phyloP scores from a whole-genome alignment of 2,888 invertebrate genomes.

The Habroteleia sp. region DNA sequence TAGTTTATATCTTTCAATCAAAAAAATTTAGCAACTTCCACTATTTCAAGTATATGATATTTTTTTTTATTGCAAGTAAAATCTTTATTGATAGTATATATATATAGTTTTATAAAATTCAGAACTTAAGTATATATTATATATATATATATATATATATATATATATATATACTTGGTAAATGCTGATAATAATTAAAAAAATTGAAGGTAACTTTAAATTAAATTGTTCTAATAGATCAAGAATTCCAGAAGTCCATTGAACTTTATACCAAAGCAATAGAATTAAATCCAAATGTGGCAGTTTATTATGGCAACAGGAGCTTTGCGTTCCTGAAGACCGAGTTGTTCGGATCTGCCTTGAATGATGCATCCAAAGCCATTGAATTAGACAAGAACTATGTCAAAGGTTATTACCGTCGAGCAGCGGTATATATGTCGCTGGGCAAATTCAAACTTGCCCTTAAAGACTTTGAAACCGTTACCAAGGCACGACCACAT shows the following conservation, averaged over 20 bases:
- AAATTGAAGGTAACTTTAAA: too few relatives aligned
- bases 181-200: too few relatives aligned
- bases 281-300: slow-evolving; percentile 89
- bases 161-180: too few relatives aligned
- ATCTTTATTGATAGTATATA: too few relatives aligned
- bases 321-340: slow-evolving; percentile 96
- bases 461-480: slow-evolving; percentile 97
- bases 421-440: slow-evolving; percentile 98
- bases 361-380: slow-evolving; percentile 94
- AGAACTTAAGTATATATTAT: too few relatives aligned
- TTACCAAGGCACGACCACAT: slow-evolving; percentile 94
- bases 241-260: slow-evolving; percentile 94
- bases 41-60: too few relatives aligned
- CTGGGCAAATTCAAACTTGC: slow-evolving; percentile 98
- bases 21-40: too few relatives aligned
- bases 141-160: too few relatives aligned
- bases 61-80: too few relatives aligned
- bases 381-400: slow-evolving; percentile 94
- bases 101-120: too few relatives aligned
- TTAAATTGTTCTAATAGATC: slow-evolving; percentile 84
- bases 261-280: slow-evolving; percentile 94
- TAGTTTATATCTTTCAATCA: too few relatives aligned
- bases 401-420: slow-evolving; percentile 97
- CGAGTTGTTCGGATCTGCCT: slow-evolving; percentile 97
- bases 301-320: slow-evolving; percentile 96